A percentile compares a stretch with the other conserved stretches of the same genome.
These are phyloP conservation scores for Lithophane ornitopus DNA, from an alignment of 2,888 invertebrate species.

Conservation along the genomic window DNA sequence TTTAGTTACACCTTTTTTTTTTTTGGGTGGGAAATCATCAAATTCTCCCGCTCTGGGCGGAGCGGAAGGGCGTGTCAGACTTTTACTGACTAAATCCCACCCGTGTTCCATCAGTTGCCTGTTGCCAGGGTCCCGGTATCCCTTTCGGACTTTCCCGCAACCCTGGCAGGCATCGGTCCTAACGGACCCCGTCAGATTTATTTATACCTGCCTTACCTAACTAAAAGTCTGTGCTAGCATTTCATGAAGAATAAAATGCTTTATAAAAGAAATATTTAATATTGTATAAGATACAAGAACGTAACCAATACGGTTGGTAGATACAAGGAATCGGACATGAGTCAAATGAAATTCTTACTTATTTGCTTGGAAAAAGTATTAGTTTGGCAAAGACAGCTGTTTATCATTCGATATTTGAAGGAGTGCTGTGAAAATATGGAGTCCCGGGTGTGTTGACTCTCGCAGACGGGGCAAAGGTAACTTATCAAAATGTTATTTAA, in stretches of 20 bases:
- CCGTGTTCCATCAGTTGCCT: too few species aligned
- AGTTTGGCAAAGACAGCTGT: conserved; percentile 17
- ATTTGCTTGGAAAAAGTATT: conserved; percentile 11
- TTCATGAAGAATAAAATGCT: background rate
- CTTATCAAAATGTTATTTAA: conserved; percentile 50
- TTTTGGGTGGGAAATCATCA: too few species aligned
- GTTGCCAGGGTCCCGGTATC: too few species aligned
- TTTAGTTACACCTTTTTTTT: too few species aligned
- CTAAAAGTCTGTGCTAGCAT: too few species aligned
- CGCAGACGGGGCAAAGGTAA: conserved; percentile 21
- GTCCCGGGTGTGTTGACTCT: conserved; percentile 34
- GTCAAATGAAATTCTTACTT: background rate
- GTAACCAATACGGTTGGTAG: background rate
- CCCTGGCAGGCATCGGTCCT: too few species aligned
- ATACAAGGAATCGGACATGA: background rate
- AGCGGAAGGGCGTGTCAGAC: too few species aligned
- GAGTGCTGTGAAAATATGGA: conserved; percentile 39
- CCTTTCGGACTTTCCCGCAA: too few species aligned
- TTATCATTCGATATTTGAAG: conserved; percentile 48
- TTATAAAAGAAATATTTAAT: background rate
- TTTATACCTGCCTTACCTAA: too few species aligned
- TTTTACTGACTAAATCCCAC: too few species aligned
- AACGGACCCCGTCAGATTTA: too few species aligned
- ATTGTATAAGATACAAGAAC: background rate
- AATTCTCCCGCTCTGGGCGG: too few species aligned